A percentile compares a stretch with the other conserved stretches of the same genome.
Conservation (phyloP, 2,113 vertebrate genomes). For the Mormyrus lacerda region DNA sequence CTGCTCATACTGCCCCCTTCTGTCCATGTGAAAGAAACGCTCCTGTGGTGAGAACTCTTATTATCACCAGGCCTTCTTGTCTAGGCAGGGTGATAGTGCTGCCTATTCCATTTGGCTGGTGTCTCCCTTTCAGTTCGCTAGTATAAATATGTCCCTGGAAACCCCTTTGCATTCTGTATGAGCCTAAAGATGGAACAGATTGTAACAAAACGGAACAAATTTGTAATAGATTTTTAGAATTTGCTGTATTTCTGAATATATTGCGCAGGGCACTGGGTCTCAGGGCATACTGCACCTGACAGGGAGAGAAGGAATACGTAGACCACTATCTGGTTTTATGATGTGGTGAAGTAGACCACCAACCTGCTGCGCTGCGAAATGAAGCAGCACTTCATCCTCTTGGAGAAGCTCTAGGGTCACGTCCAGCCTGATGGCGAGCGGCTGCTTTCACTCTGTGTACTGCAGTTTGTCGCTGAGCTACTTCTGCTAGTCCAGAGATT, state of each 20-base stretch:
- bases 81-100: constrained; percentile 46
- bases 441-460: constrained; percentile 37
- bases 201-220: too few relatives aligned
- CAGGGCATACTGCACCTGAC: constrained; percentile 20
- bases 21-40: neutral
- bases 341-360: neutral
- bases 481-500: constrained; percentile 36
- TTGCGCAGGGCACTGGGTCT: neutral
- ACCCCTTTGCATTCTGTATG: neutral
- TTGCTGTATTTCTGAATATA: neutral
- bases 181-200: neutral
- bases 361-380: neutral
- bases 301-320: constrained; percentile 19
- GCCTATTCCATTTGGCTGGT: constrained; percentile 30
- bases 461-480: constrained; percentile 29
- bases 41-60: constrained; percentile 59
- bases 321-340: neutral
- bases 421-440: constrained; percentile 34
- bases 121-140: constrained; percentile 34
- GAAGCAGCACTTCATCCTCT: constrained; percentile 1
- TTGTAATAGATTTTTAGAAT: neutral
- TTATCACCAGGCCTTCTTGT: constrained; percentile 34
- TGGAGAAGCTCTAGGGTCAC: constrained; percentile 25
- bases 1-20: neutral
- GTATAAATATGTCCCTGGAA: neutral